Conservation (phyloP, 2,888 invertebrate genomes). For the Drosophila robusta region DNA sequence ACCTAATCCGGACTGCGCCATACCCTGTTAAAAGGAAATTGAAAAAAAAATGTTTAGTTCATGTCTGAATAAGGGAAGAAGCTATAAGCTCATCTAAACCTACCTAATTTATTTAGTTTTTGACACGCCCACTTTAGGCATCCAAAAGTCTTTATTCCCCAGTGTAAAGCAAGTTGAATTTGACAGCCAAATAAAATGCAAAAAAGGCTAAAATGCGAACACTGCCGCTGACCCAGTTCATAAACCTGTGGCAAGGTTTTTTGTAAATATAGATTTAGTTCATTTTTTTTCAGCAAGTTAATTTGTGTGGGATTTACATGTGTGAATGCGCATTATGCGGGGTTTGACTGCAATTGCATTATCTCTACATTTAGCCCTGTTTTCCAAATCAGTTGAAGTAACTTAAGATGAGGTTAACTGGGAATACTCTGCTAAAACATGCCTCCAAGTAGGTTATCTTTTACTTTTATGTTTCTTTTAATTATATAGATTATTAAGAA, state of each 20-base stretch:
- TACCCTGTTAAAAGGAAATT: background rate
- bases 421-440: background rate
- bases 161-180: background rate
- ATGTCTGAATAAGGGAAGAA: no score
- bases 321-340: background rate
- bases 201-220: slow-evolving; percentile 13
- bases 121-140: no score
- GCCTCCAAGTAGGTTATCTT: no score
- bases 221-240: slow-evolving; percentile 36
- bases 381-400: background rate
- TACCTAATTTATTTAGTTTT: no score
- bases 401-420: background rate
- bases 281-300: background rate
- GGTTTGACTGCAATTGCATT: background rate
- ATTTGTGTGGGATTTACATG: background rate
- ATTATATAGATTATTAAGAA: no score
- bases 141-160: background rate
- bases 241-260: slow-evolving; percentile 58
- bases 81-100: no score
- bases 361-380: background rate
- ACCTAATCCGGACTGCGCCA: no score
- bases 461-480: no score
- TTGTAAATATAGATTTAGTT: background rate
- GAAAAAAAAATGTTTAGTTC: no score
- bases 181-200: no score